These are phyloP conservation scores for silkworm (Bombyx mori) DNA, from an alignment of 1,140 invertebrate species.

Conservation along the genomic window ASM3026992v2 NC_085129.1:7048001-7048500, in stretches of 20 bases:
- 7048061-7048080: slow-evolving; percentile 51
- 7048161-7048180: slow-evolving; percentile 63
- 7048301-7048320: slow-evolving; percentile 46
- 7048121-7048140: slow-evolving; percentile 69
- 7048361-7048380: slow-evolving; percentile 50
- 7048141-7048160: slow-evolving; percentile 44
- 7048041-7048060: slow-evolving; percentile 35
- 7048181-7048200: slow-evolving; percentile 62
- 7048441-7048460: slow-evolving; percentile 16
- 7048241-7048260: slow-evolving; percentile 61
- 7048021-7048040: slow-evolving; percentile 20
- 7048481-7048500: neutral
- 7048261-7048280: slow-evolving; percentile 57
- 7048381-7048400: slow-evolving; percentile 37
- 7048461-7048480: neutral
- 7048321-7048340: slow-evolving; percentile 52
- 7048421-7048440: slow-evolving; percentile 29
- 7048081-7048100: slow-evolving; percentile 62
- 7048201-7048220: slow-evolving; percentile 29
- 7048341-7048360: slow-evolving; percentile 58
- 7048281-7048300: slow-evolving; percentile 52
- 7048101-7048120: slow-evolving; percentile 44
- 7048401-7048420: slow-evolving; percentile 37
- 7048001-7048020: neutral
- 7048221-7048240: slow-evolving; percentile 43